phyloP scores from a whole-genome alignment of 1,140 invertebrate genomes.

The Rhagoletis zephyria region DNA sequence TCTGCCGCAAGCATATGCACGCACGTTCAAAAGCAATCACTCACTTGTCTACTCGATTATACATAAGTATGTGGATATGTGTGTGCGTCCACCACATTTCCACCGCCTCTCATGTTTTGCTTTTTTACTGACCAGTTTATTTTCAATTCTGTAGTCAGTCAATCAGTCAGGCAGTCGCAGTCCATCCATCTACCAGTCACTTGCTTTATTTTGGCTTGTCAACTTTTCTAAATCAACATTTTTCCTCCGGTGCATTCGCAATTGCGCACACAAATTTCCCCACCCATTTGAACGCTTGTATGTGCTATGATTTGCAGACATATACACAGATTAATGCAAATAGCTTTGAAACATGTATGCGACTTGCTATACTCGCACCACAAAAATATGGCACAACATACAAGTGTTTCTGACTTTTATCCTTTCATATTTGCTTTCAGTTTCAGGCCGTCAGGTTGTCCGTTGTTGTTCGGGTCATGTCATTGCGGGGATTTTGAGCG shows the following conservation, averaged over 20 bases:
- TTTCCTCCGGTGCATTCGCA: slow-evolving; percentile 11
- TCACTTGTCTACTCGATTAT: slow-evolving; percentile 4
- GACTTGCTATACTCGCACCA: background rate
- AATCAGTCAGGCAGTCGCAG: slow-evolving; percentile 16
- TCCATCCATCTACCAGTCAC: background rate
- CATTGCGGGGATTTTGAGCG: background rate
- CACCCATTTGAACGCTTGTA: too few species aligned
- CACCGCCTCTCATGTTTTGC: background rate
- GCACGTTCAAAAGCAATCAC: slow-evolving; percentile 15
- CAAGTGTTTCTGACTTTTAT: background rate
- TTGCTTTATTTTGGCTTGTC: slow-evolving; percentile 12
- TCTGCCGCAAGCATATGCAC: slow-evolving; percentile 10
- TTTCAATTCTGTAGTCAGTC: background rate
- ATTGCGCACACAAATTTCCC: background rate
- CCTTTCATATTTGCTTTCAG: slow-evolving; percentile 27
- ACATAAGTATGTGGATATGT: background rate
- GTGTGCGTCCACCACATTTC: background rate
- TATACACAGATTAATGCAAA: too few species aligned
- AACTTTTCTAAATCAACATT: slow-evolving; percentile 23
- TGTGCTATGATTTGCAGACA: too few species aligned
- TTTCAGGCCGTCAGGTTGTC: background rate
- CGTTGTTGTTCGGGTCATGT: background rate
- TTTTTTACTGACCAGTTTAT: background rate
- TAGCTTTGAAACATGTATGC: background rate
- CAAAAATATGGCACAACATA: background rate